These are phyloP conservation scores for Oligia latruncula DNA, from an alignment of 2,888 invertebrate genomes.

Conservation along the genomic window DNA sequence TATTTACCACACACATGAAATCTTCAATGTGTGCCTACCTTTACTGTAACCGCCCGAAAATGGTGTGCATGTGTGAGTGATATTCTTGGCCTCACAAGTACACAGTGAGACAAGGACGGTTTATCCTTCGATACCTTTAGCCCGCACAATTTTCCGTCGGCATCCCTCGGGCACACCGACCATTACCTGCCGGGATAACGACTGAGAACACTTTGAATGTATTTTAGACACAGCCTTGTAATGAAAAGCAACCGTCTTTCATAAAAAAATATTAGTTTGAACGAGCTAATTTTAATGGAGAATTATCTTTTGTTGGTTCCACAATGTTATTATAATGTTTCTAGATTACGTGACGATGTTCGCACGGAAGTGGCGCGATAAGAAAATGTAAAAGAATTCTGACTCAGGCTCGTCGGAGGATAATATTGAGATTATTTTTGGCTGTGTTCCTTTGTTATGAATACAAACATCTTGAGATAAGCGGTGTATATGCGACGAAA, in stretches of 20 bases:
- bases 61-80: constrained; percentile 16
- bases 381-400: constrained; percentile 48
- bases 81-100: constrained; percentile 44
- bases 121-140: constrained; percentile 66
- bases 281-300: constrained; percentile 67
- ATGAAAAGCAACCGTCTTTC: constrained; percentile 69
- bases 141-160: constrained; percentile 53
- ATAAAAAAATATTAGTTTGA: constrained; percentile 68
- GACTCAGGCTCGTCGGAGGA: constrained; percentile 16
- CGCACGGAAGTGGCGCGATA: constrained; percentile 37
- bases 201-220: constrained; percentile 72
- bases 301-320: constrained; percentile 62
- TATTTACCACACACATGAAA: constrained; percentile 12
- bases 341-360: constrained; percentile 57
- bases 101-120: constrained; percentile 36
- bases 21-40: constrained; percentile 9
- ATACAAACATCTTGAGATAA: constrained; percentile 12
- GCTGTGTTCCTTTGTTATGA: constrained; percentile 37
- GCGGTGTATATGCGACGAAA: constrained; percentile 5
- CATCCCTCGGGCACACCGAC: constrained; percentile 68
- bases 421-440: constrained; percentile 44
- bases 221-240: constrained; percentile 65
- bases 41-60: neutral
- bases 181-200: constrained; percentile 72
- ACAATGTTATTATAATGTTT: constrained; percentile 21